Evolutionary conservation across 2,888 invertebrate species (phyloP), one percentile per base, ranked within the genome.

Genomic region (Lasius fuliginosus): DNA sequence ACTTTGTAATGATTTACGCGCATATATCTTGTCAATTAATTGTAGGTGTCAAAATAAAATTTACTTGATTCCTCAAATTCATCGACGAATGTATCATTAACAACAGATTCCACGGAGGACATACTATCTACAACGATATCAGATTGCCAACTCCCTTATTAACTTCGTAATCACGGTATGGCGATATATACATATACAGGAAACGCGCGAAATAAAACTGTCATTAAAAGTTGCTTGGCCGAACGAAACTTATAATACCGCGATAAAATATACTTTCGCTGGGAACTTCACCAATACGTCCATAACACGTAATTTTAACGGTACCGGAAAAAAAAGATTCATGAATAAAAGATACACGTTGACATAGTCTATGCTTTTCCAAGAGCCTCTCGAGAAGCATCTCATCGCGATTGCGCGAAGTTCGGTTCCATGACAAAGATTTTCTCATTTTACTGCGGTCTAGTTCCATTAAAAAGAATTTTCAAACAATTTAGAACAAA

Each of bases 281-380:
- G 46, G 27, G n/a, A 79, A 73, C 79, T 81, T 81, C 60, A 81
- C 79, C 73, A 60, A 81, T 81, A 81, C 73, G 73, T 81, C 46
- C 79, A 71, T 73, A 81, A 81, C 79, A 73, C 46, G 36, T 81
- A 81, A 81, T 81, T 81, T 53, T 65, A 82, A 42, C 65, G 75
- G 40, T 62, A 23, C 40, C 40, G 18, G 33, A 64, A 60, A 62
- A 46, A 75, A 62, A 81, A 53, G 33, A 56, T 56, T 64, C 76
- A 82, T 82, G 82, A 82, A 74, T 74, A 82, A 82, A 82, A 74
- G 82, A 82, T 74, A 82, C 40, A 65, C 82, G 79, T 60, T 73
- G 79, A 81, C 79, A 73, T 49, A 62, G 46, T 73, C 73, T 49
- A 36, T 46, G 36, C 79, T 81, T 60, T 62, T 73, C 79, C 73